phyloP scores from a whole-genome alignment of 1,140 invertebrate species.

The Schlechtendalia chinensis region DNA sequence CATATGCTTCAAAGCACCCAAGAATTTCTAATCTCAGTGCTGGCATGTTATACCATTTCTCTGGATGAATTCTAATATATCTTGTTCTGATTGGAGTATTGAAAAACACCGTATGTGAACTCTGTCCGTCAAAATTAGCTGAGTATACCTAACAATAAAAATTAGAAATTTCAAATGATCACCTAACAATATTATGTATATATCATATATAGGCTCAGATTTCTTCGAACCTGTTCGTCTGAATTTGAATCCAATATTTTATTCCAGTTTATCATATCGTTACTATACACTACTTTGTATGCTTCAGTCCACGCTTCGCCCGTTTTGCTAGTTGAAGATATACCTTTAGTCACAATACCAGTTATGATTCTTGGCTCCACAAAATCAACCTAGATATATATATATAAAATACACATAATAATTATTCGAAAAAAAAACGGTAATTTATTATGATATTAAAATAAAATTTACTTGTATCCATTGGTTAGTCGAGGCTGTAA shows the following conservation, averaged over 20 bases:
- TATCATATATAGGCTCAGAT: no score
- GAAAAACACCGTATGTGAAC: slow-evolving; percentile 55
- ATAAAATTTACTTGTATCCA: slow-evolving; percentile 52
- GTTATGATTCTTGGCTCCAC: slow-evolving; percentile 70
- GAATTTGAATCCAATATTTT: slow-evolving; percentile 63
- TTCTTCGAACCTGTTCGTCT: slow-evolving; percentile 58
- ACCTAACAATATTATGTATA: no score
- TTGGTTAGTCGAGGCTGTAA: slow-evolving; percentile 51
- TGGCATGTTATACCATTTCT: slow-evolving; percentile 74
- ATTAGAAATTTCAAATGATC: no score
- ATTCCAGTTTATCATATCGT: slow-evolving; percentile 69
- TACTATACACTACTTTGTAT: slow-evolving; percentile 72
- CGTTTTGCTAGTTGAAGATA: slow-evolving; percentile 53
- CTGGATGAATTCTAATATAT: slow-evolving; percentile 68
- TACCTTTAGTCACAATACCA: slow-evolving; percentile 72
- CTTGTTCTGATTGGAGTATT: slow-evolving; percentile 70
- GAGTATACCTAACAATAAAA: slow-evolving; percentile 52
- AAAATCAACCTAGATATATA: slow-evolving; percentile 69
- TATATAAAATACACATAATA: background rate
- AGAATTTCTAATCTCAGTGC: slow-evolving; percentile 72
- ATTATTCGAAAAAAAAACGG: no score
- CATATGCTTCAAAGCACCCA: slow-evolving; percentile 73
- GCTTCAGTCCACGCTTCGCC: slow-evolving; percentile 69
- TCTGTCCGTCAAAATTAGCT: slow-evolving; percentile 52
- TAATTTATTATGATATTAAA: background rate